Evolutionary conservation across 2,888 invertebrate species (phyloP), one percentile per base, ranked within the genome.

Genomic region (Stramonita haemastoma): DNA sequence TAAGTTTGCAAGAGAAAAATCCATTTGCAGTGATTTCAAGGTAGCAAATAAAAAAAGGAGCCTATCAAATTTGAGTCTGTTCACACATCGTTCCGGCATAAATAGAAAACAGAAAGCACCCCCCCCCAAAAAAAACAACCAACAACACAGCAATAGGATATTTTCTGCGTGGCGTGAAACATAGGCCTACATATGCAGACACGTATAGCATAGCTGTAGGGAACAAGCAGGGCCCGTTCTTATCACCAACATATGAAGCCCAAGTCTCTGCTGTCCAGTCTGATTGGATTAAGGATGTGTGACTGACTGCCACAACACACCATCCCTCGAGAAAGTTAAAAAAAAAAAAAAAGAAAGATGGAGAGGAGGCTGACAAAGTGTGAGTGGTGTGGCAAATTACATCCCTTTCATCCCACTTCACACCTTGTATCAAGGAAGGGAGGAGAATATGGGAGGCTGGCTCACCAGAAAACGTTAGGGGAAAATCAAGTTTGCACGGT

Each of bases 231-330:
- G 87, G 81, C 60, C 87, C 81, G 32, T 34, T 79, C 34, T 87
- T 81, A 87, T 81, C 87, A 56, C 60, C 22, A 29, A 13, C 87
- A 60, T 81, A 81, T 87, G 46, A 46, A 81, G 87, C 79, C 87
- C 60, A 57, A 60, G 87, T 81, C n/a, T 26, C 77, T 87, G 34
- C 15, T 13, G 34, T 34, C 57, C 57, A 60, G 60, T 79, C 87
- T 32, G 60, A 87, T 87, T 87, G 57, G 87, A 87, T 87, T 87
- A 87, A 87, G 87, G 79, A 81, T 60, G 77, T 60, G 60, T 56
- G 87, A 81, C 77, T 34, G 60, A 19, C 60, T 11, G 57, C 87
- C 34, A 22, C 36, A 60, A 81, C 22, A 87, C 77, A 29, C 79
- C 87, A n/a, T 73, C 46, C 46, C 46, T 46, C 46, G 46, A 46